Conservation (phyloP, 2,797 vertebrate genomes). For the Typhlichthys subterraneus region DNA sequence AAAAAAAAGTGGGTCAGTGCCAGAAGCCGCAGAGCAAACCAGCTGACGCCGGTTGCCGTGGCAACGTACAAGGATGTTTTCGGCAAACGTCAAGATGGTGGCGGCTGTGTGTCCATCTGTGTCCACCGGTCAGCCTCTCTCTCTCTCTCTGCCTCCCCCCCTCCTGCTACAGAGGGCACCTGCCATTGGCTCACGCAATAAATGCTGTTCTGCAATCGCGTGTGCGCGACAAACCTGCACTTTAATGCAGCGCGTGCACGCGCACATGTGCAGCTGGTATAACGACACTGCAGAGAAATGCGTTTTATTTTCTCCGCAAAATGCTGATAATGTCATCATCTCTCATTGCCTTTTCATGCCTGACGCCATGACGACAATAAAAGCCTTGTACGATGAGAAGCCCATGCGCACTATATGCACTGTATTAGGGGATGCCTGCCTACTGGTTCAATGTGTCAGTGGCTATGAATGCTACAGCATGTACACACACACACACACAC, state of each 20-base stretch:
- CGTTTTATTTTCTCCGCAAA: neutral
- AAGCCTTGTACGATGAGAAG: no score
- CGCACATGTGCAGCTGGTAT: no score
- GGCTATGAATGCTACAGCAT: no score
- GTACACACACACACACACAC: no score
- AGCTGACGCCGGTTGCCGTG: conserved; percentile 37
- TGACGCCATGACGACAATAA: neutral
- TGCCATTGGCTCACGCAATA: conserved; percentile 38
- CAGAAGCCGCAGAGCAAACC: conserved; percentile 50
- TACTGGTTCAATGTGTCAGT: no score
- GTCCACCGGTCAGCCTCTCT: neutral
- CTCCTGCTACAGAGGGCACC: conserved; percentile 54
- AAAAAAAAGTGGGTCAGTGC: conserved; percentile 72
- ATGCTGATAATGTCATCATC: neutral
- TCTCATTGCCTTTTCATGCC: neutral
- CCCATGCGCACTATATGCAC: no score
- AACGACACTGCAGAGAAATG: no score
- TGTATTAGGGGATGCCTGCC: no score
- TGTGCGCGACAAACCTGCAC: neutral
- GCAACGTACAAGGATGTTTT: conserved; percentile 54
- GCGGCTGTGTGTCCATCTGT: conserved; percentile 38
- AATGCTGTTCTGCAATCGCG: neutral
- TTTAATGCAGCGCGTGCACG: neutral
- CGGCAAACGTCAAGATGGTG: conserved; percentile 22
- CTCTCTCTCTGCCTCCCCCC: conserved; percentile 23